Conservation (phyloP, 1,140 invertebrate species). For the Parasteatoda tepidariorum region DNA sequence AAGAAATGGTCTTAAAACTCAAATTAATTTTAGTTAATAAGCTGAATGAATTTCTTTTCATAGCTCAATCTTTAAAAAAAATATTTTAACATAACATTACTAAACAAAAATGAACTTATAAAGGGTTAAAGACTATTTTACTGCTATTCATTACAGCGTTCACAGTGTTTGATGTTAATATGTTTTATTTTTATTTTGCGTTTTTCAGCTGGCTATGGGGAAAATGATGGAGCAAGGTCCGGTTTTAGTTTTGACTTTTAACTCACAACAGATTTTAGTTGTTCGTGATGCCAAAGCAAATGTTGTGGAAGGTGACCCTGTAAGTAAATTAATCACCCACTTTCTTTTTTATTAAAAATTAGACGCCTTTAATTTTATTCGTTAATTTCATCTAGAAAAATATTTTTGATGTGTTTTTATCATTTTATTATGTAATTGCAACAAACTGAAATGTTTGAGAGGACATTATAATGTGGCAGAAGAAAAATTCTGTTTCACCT, state of each 20-base stretch:
- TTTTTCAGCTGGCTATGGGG: conserved; percentile 83
- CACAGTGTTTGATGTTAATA: no score
- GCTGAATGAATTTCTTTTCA: no score
- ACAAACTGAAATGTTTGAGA: no score
- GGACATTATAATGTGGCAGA: no score
- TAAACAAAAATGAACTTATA: no score
- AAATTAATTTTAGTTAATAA: no score
- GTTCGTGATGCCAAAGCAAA: conserved; percentile 85
- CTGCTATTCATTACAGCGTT: no score
- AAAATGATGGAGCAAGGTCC: conserved; percentile 99
- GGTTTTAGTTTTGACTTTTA: conserved; percentile 94
- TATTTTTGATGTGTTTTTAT: background rate
- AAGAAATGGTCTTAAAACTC: no score
- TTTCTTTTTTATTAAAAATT: background rate
- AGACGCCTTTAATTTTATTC: background rate
- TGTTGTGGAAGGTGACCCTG: conserved; percentile 93
- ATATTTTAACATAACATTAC: no score
- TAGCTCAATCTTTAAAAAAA: no score
- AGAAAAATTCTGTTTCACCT: no score
- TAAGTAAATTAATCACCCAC: conserved; percentile 65
- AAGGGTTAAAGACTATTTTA: no score
- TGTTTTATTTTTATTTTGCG: conserved; percentile 1
- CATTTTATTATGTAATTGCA: background rate
- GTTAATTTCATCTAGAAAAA: background rate
- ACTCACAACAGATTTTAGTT: conserved; percentile 95